Conservation (phyloP, 2,113 vertebrate species). For the Marmota monax region DNA sequence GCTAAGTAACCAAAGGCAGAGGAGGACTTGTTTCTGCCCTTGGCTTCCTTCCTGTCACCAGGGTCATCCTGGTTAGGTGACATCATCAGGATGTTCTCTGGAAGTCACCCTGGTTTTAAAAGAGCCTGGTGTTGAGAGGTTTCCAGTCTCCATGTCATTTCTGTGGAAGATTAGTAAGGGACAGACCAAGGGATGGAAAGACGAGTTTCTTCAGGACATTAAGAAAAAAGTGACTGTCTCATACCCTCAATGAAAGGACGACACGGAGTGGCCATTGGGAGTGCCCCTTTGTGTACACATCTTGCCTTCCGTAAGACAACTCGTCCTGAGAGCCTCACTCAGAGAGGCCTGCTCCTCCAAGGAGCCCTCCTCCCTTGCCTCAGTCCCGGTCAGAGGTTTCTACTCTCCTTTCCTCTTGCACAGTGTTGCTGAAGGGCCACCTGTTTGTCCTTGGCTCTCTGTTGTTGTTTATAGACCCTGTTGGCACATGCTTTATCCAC, state of each 20-base stretch:
- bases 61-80: background rate
- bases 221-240: background rate
- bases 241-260: background rate
- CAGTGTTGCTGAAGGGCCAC: rapidly evolving
- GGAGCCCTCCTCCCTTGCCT: background rate
- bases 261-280: rapidly evolving
- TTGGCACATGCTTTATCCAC: rapidly evolving
- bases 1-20: background rate
- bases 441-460: rapidly evolving
- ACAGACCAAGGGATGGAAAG: background rate
- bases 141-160: background rate
- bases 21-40: background rate
- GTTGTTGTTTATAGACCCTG: background rate
- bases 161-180: background rate
- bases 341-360: background rate
- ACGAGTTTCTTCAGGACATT: background rate
- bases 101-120: background rate
- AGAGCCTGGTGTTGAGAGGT: background rate
- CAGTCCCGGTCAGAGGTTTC: rapidly evolving
- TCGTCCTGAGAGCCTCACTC: background rate
- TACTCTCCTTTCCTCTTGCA: background rate
- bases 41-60: background rate
- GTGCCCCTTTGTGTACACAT: rapidly evolving
- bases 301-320: background rate
- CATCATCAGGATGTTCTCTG: background rate